Percentiles rank a stretch among this genome's conserved stretches.
These are phyloP conservation scores for Plutomurus gul DNA, from an alignment of 1,140 invertebrate species.

Conservation along the genomic window DNA sequence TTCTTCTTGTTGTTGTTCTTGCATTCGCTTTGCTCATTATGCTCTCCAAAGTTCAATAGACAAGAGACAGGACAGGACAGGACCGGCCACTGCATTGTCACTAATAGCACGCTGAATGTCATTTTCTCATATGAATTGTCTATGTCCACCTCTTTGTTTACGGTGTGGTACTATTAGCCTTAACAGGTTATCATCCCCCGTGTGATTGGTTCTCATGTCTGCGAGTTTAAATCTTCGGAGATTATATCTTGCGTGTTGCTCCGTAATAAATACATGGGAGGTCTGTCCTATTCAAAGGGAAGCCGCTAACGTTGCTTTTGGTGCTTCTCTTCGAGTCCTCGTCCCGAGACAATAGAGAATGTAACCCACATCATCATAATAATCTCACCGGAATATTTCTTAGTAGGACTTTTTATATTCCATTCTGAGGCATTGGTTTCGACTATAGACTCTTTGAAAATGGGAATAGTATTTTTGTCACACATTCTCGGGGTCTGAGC, in stretches of 20 bases:
- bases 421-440: too few species aligned
- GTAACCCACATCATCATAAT: background rate
- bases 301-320: too few species aligned
- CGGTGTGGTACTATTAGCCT: background rate
- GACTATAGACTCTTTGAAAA: too few species aligned
- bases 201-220: background rate
- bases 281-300: background rate
- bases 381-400: background rate
- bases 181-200: background rate
- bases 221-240: background rate
- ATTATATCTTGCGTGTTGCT: conserved; percentile 27
- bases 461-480: too few species aligned
- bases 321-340: too few species aligned
- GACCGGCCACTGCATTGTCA: background rate
- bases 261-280: conserved; percentile 17
- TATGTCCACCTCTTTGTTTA: too few species aligned
- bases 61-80: background rate
- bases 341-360: background rate
- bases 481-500: too few species aligned
- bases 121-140: too few species aligned
- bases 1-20: background rate
- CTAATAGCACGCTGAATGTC: too few species aligned
- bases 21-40: background rate
- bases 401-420: too few species aligned
- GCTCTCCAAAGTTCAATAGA: background rate